A percentile compares a stretch with the other conserved stretches of the same genome.
These are phyloP conservation scores for Hylyphantes graminicola DNA, from an alignment of 1,140 invertebrate species.

Conservation along the genomic window DNA sequence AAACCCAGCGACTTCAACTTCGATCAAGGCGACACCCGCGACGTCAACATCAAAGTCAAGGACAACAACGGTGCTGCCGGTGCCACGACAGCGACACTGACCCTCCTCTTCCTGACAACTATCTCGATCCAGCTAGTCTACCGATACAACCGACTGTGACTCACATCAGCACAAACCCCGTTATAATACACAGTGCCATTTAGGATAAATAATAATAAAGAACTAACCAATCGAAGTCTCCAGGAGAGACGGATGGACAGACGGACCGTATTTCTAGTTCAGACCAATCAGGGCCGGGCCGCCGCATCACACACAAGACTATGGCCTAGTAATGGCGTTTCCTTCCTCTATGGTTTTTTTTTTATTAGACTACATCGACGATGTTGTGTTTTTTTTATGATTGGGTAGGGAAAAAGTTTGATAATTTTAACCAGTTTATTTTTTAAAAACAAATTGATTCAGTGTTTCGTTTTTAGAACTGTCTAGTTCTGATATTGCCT, in stretches of 20 bases:
- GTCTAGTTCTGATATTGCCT: too few species aligned
- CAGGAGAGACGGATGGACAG: not conserved
- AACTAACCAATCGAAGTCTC: conserved; percentile 8
- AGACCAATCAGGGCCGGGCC: not conserved
- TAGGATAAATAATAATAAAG: conserved; percentile 34
- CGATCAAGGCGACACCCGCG: conserved; percentile 28
- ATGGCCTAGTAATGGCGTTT: not conserved
- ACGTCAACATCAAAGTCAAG: conserved; percentile 51
- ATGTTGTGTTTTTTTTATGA: too few species aligned
- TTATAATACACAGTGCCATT: conserved; percentile 52
- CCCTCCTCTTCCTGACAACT: not conserved
- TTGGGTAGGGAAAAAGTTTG: too few species aligned
- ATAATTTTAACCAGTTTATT: too few species aligned
- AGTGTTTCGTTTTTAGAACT: too few species aligned
- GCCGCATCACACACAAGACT: not conserved
- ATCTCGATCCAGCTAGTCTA: conserved; percentile 26
- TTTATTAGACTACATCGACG: not conserved
- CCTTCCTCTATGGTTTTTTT: not conserved
- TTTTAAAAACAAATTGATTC: too few species aligned
- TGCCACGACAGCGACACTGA: not conserved
- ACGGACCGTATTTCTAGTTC: conserved; percentile 3
- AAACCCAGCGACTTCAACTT: conserved; percentile 54
- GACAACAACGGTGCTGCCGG: conserved; percentile 14
- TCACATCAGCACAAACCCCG: conserved; percentile 1
- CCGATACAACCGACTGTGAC: conserved; percentile 34